Base-by-base conservation (phyloP, 2,797 vertebrate species). In the Rhinichthys osculus region DNA sequence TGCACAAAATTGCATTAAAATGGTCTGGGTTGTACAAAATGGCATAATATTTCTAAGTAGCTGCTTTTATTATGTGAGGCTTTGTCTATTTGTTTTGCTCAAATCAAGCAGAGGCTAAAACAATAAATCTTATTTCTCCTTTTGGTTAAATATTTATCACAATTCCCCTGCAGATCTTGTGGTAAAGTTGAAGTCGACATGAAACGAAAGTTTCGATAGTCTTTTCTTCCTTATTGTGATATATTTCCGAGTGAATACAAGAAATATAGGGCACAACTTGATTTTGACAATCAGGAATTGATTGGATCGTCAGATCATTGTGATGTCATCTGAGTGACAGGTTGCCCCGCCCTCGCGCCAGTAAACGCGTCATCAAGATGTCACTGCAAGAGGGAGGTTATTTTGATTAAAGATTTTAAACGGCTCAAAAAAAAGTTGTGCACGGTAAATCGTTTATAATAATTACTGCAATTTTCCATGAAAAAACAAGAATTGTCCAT, bases 91-190 rank as follows among this genome's bases (percentile, higher is more conserved):
- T 54, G 14, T 54, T 69, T 69, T 52, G 21, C 44, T 67, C 62
- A 67, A 80, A 50, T 69, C 42, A 16, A 38, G 30, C 50, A 14
- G 6, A 81, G 4, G n/a, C 4, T 0, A 35, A 50, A 69, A 30
- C 33, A 27, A 0, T n/a, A 16, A 59, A n/a, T 1, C 11, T 7
- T 62, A 27, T 62, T 62, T 67, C 62, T 66, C 42, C 33, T 13
- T 62, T 30, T 76, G 16, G 57, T 38, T 38, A 82, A 30, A 85
- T n/a, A 69, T 83, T 84, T 30, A 78, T 47, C 7, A 0, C 16
- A 23, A 33, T 73, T 78, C 78, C 81, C 82, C 81, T 84, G 38
- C 59, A 47, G 67, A 78, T 82, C 54, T 38, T 57, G 50, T 74
- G 57, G 17, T 64, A 57, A 70, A 74, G 27, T 66, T 86, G 73